A percentile compares a stretch with the other conserved stretches of the same genome.
These are phyloP conservation scores for Spisula subtruncata DNA, from an alignment of 2,888 invertebrate genomes.

Conservation along the genomic window DNA sequence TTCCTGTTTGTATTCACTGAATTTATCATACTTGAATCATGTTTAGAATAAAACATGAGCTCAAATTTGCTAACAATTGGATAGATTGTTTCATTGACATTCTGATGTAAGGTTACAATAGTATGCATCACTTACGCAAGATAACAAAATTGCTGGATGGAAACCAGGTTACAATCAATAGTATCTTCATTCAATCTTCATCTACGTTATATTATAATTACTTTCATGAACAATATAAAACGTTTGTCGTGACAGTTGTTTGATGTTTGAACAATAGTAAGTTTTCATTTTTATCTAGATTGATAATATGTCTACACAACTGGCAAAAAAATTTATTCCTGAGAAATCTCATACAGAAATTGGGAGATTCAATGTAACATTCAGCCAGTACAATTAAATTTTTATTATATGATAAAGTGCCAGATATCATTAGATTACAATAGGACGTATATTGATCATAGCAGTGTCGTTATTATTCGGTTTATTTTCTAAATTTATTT, in stretches of 20 bases:
- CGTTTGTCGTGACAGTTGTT: background rate
- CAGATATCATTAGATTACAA: background rate
- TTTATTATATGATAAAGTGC: background rate
- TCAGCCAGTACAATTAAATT: background rate
- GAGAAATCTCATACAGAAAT: background rate
- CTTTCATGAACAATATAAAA: conserved; percentile 3
- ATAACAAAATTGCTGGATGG: conserved; percentile 9
- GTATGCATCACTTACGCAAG: background rate
- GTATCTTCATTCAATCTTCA: background rate
- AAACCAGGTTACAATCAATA: background rate
- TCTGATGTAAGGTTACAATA: too few relatives aligned
- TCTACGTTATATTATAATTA: background rate
- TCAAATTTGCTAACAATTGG: background rate
- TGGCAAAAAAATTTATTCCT: background rate
- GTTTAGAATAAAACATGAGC: background rate
- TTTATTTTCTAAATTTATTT: background rate
- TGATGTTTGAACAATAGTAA: background rate
- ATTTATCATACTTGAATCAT: background rate
- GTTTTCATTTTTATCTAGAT: background rate
- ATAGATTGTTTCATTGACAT: background rate
- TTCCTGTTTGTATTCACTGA: conserved; percentile 5
- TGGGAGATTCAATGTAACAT: background rate
- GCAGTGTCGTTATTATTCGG: background rate
- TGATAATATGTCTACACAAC: background rate
- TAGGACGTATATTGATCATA: background rate